Base-by-base conservation (phyloP, 2,797 vertebrate genomes). In the Remorina albescens region DNA sequence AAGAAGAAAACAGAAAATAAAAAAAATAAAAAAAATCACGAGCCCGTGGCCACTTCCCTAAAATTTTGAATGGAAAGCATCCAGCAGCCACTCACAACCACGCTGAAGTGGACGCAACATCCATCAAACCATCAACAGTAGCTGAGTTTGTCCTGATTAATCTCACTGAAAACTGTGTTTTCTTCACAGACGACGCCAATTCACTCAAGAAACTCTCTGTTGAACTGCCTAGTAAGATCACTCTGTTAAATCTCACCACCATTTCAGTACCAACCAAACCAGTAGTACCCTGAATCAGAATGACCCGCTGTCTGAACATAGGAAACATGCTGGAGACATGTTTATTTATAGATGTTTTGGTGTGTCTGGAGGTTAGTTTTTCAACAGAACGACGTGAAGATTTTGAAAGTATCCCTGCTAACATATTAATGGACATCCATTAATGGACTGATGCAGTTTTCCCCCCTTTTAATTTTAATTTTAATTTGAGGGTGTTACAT, bases 201-300 rank as follows among this genome's bases (percentile, higher is more conserved):
- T 83, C 90, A 83, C 80, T 86, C 91, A 95, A 95, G 95, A 95
- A 95, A 95, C 92, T 94, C 82, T 95, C 94, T 90, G 82, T 95
- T 92, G 95, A 96, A 66, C 92, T 95, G 78, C 91, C 94, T 92
- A 91, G 95, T 96, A 96, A 96, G 94, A 93, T 47, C 74, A 72
- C 67, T 89, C 77, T 83, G 75, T 88, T 90, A 82, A 90, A 85
- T 66, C 58, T 19, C 58, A 68, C 65, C 77, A 82, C 62, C 74
- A 57, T 79, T 81, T 73, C 44, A 82, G 76, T 71, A 62, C 46
- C 57, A 71, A 88, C 54, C 78, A 77, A 82, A 88, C 61, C 34
- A 44, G 49, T 80, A 75, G 77, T 25, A 69, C 44, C 66, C 44
- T 66, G 58, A 71, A 77, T 84, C 59, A 72, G 41, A 74, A 58